Percentiles rank a stretch among this genome's conserved stretches.
Evolutionary conservation across 2,113 vertebrate species (phyloP).

Genomic region (Sinocyclocheilus maitianheensis): DNA sequence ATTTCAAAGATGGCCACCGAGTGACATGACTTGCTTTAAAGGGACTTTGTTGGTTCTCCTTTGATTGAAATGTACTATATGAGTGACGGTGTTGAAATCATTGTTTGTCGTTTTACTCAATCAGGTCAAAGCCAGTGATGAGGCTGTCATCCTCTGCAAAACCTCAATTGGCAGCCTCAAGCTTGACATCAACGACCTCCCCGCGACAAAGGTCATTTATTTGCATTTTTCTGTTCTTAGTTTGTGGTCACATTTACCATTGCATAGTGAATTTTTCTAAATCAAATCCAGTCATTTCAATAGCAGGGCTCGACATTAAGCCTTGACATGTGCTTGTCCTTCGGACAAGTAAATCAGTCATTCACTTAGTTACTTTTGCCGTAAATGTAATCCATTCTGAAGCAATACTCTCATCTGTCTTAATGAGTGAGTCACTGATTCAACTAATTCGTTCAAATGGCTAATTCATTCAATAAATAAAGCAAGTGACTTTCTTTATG

Average conservation of each 20-base stretch:
- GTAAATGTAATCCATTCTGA: too few relatives aligned
- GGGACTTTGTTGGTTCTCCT: neutral
- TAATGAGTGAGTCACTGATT: too few relatives aligned
- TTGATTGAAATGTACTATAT: neutral
- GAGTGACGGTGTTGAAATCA: neutral
- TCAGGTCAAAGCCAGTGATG: constrained; percentile 94
- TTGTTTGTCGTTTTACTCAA: neutral
- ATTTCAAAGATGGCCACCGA: too few relatives aligned
- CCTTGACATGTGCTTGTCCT: too few relatives aligned
- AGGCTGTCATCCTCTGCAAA: constrained; percentile 94
- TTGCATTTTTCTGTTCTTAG: neutral
- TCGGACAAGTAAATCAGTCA: too few relatives aligned
- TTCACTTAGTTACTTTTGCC: too few relatives aligned
- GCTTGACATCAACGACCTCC: constrained; percentile 91
- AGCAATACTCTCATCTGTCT: too few relatives aligned
- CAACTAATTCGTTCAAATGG: too few relatives aligned
- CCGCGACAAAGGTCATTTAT: constrained; percentile 89
- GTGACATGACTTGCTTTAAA: too few relatives aligned
- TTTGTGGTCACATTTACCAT: neutral
- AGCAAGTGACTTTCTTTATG: too few relatives aligned
- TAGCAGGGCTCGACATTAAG: too few relatives aligned
- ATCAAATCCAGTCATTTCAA: neutral
- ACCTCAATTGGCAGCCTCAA: constrained; percentile 93
- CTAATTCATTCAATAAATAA: too few relatives aligned
- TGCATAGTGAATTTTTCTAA: neutral